Base-by-base conservation (phyloP, 1,140 invertebrate species). In the Formica exsecta region DNA sequence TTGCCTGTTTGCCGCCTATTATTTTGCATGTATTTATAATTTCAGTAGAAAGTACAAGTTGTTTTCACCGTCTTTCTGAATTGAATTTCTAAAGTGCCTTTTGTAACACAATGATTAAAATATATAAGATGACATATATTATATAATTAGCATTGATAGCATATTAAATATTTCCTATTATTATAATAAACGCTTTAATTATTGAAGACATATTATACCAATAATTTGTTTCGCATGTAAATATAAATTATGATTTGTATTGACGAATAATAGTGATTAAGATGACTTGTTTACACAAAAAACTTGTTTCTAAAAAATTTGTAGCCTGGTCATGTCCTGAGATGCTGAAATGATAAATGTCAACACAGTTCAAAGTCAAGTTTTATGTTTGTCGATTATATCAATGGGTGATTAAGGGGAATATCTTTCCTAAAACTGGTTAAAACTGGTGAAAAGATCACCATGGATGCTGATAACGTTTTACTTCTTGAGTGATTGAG, bases 11-110 rank as follows among this genome's bases (percentile, higher is more conserved):
- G 32, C 36, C 48, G 62, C 22, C 36, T 79, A 68, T 85, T 85
- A 77, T 66, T 85, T 79, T 48, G n/a, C 22, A 41, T 22, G 36
- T 59, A 19, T 73, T 81, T 81, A 81, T 13, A 41, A 73, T 61
- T 61, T 73, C 19, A 3, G 1, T 73, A 73, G 79, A 81, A 81
- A 81, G 38, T 81, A 81, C 22, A 81, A 73, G 54, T 73, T 73
- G 25, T 59, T 44, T 59, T 81, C 73, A 11, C 19, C 32, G n/a
- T 59, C 22, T 32, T 4, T 57, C 29, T 11, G 7, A 61, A n/a
- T 11, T 41, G 9, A 59, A 9, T 25, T 73, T 73, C 2, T 41
- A 54, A 80, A 80, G 38, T 25, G 8, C 1, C 38, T 32, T 25
- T 54, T 54, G 5, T 38, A 79, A 65, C 6, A 54, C 22, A 19